phyloP scores from a whole-genome alignment of 2,888 invertebrate species.

The Machimus rusticus region DNA sequence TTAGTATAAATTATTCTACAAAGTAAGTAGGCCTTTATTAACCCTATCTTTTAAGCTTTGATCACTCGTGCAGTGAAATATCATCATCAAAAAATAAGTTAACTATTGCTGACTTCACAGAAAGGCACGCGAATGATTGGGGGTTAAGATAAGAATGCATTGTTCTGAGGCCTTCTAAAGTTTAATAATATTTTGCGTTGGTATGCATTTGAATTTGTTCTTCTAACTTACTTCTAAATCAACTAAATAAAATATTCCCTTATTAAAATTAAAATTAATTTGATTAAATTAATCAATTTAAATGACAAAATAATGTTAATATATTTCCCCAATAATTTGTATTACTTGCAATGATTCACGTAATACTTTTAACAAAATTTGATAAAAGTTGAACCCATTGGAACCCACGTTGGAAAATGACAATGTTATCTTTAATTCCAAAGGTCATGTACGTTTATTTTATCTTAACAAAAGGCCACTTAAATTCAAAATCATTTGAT shows the following conservation, averaged over 20 bases:
- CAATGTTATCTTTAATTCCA: background rate
- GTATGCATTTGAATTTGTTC: too few relatives aligned
- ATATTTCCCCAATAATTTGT: background rate
- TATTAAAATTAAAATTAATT: background rate
- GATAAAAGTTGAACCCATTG: background rate
- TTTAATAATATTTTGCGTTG: too few relatives aligned
- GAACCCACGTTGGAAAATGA: background rate
- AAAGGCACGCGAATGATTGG: background rate
- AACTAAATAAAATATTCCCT: too few relatives aligned
- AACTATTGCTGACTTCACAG: background rate
- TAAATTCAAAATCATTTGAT: background rate
- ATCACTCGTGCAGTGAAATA: background rate
- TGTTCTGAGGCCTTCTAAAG: background rate
- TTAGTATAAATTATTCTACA: too few relatives aligned
- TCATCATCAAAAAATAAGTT: background rate
- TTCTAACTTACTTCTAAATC: too few relatives aligned
- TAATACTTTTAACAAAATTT: background rate
- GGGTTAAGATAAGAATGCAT: background rate
- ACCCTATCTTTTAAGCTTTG: background rate
- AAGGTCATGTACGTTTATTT: background rate
- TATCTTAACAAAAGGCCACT: background rate
- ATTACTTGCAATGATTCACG: background rate
- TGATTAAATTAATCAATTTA: background rate
- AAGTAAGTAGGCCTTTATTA: too few relatives aligned
- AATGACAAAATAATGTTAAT: background rate